A percentile compares a stretch with the other conserved stretches of the same genome.
phyloP scores from a whole-genome alignment of 2,113 vertebrate species.

The Narcine bancroftii region DNA sequence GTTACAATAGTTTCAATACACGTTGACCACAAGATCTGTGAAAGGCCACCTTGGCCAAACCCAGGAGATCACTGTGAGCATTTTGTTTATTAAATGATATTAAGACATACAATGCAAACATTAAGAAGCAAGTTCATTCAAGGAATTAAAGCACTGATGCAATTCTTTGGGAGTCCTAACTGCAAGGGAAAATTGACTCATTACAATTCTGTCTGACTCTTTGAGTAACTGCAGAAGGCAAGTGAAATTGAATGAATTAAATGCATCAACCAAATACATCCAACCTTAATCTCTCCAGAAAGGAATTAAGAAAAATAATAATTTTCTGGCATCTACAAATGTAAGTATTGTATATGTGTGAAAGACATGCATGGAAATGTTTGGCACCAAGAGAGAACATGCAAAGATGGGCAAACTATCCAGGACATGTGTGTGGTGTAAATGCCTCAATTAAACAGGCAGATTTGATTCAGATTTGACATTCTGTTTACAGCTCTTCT shows the following conservation, averaged over 20 bases:
- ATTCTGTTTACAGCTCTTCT: slow-evolving; percentile 33
- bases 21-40: no score
- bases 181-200: not conserved
- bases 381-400: not conserved
- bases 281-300: not conserved
- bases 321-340: not conserved
- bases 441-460: slow-evolving; percentile 3
- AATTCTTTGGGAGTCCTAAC: not conserved
- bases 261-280: not conserved
- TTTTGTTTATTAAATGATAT: no score
- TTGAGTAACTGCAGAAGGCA: not conserved
- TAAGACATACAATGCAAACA: not conserved
- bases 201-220: not conserved
- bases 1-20: no score
- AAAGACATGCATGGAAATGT: not conserved
- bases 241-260: not conserved
- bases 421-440: not conserved
- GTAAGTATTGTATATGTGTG: not conserved
- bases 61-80: no score
- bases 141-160: not conserved
- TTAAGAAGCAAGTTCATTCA: not conserved
- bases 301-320: not conserved
- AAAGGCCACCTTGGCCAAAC: no score
- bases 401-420: slow-evolving; percentile 23
- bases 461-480: slow-evolving; percentile 32